Conservation (phyloP, 1,140 invertebrate genomes). For the Drosophila bocqueti region DNA sequence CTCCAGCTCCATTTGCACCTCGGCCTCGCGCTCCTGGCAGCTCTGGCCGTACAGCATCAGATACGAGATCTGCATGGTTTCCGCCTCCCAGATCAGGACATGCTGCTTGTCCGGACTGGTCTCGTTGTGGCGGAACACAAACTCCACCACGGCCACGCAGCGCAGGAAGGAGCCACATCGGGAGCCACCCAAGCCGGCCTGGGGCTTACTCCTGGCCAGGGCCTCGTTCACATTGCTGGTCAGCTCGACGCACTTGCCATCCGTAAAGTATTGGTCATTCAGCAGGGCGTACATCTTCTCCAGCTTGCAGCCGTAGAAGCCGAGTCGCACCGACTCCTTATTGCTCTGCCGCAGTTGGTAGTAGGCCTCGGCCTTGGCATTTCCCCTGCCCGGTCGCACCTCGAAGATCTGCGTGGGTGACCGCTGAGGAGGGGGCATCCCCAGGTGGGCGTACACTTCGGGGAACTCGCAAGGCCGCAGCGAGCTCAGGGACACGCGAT, state of each 20-base stretch:
- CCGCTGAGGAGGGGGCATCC: constrained; percentile 13
- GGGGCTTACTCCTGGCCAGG: constrained; percentile 89
- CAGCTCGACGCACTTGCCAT: constrained; percentile 85
- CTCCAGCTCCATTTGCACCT: constrained; percentile 6
- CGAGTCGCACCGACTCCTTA: constrained; percentile 36
- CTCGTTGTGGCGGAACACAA: constrained; percentile 86
- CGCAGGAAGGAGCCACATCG: constrained; percentile 90
- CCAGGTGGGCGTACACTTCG: constrained; percentile 39
- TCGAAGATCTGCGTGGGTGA: constrained; percentile 56
- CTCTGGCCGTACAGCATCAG: constrained; percentile 89
- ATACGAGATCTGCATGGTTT: constrained; percentile 89
- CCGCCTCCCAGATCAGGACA: constrained; percentile 37
- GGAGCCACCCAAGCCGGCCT: constrained; percentile 91
- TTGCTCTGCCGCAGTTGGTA: constrained; percentile 8
- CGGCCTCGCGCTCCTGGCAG: constrained; percentile 3
- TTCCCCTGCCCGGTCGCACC: constrained; percentile 30
- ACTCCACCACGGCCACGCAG: constrained; percentile 93
- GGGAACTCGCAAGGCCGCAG: constrained; percentile 38
- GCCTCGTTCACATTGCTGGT: constrained; percentile 89
- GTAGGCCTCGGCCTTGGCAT: constrained; percentile 36
- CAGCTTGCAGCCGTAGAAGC: constrained; percentile 54
- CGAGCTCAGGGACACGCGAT: constrained; percentile 42
- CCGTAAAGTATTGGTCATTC: constrained; percentile 17
- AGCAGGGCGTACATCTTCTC: constrained; percentile 59
- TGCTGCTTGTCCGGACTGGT: constrained; percentile 30